phyloP scores from a whole-genome alignment of 2,113 vertebrate species.

The Mola mola region DNA sequence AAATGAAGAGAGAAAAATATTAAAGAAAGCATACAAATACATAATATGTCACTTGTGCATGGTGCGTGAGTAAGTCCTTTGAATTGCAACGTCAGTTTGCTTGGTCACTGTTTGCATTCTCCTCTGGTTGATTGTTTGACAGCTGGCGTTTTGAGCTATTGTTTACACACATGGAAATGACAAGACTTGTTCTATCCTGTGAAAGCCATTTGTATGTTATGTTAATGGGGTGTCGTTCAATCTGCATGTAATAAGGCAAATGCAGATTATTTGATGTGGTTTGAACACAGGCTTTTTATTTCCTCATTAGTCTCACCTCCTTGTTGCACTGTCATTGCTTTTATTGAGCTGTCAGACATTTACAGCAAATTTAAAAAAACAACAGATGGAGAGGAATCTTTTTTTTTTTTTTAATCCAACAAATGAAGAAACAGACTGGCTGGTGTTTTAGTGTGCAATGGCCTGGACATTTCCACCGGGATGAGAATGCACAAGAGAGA shows the following conservation, averaged over 20 bases:
- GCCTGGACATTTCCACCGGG: constrained; percentile 49
- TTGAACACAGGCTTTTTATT: too few relatives aligned
- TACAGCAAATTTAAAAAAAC: constrained; percentile 5
- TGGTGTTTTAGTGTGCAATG: constrained; percentile 12
- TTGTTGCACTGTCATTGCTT: too few relatives aligned
- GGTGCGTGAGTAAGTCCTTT: neutral
- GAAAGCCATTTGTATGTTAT: too few relatives aligned
- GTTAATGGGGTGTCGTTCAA: too few relatives aligned
- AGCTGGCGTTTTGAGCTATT: constrained; percentile 53
- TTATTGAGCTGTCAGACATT: constrained; percentile 16
- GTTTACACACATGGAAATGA: constrained; percentile 54
- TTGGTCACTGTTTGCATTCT: constrained; percentile 31
- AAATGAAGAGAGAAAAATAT: neutral
- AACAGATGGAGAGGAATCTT: constrained; percentile 12
- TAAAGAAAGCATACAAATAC: neutral
- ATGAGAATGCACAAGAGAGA: constrained; percentile 4
- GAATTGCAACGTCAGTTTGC: constrained; percentile 8
- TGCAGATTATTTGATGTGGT: too few relatives aligned
- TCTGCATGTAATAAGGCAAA: too few relatives aligned
- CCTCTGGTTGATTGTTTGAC: constrained; percentile 14
- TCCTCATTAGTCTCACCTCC: too few relatives aligned
- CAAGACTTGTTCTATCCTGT: too few relatives aligned
- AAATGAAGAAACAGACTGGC: constrained; percentile 10
- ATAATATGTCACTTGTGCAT: constrained; percentile 2
- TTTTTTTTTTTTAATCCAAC: constrained; percentile 10